Base-by-base conservation (phyloP, 2,113 vertebrate species). In the Amphilophus citrinellus region DNA sequence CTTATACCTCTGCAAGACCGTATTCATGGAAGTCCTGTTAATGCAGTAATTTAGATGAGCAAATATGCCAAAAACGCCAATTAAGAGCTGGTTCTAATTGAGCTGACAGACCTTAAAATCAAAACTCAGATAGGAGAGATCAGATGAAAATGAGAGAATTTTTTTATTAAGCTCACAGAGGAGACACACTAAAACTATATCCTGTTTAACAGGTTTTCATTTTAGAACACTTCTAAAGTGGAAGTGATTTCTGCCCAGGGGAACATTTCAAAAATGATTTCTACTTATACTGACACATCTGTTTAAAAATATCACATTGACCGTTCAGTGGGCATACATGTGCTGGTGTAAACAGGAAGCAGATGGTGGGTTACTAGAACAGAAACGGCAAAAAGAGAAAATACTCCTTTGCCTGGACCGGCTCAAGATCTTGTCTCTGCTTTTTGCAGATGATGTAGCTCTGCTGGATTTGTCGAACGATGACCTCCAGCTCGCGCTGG, bases 351-450 rank as follows among this genome's bases (percentile, higher is more conserved):
- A 53, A 71, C 24, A 71, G 66, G 66, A 71, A 71, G 44, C 24
- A 53, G 44, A 71, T 50, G 44, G 44, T 32, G 24, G 27, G 24
- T 11, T 73, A 27, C 44, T 53, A 73, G 66, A 53, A 53, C 24
- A 71, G 10, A 71, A 71, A 71, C 11, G 42, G 66, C 24, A 47
- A 71, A 71, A 71, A 50, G 42, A 71, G 27, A 24, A 71, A 71
- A 30, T 24, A 30, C 18, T 71, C 66, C 66, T 71, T 71, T 71
- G 22, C 44, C 17, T 53, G 10, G 24, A 71, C 66, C 24, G 30
- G 10, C 50, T 50, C 17, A 30, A 24, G 66, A 53, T 71, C 37
- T 39, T 10, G 37, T 39, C 37, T 39, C 37, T 9, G 7, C 37
- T 39, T 39, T 39, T 39, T 39, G 37, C 8, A 39, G 7, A 35